Base-by-base conservation (phyloP, 2,113 vertebrate species). In the Pterophyllum scalare region DNA sequence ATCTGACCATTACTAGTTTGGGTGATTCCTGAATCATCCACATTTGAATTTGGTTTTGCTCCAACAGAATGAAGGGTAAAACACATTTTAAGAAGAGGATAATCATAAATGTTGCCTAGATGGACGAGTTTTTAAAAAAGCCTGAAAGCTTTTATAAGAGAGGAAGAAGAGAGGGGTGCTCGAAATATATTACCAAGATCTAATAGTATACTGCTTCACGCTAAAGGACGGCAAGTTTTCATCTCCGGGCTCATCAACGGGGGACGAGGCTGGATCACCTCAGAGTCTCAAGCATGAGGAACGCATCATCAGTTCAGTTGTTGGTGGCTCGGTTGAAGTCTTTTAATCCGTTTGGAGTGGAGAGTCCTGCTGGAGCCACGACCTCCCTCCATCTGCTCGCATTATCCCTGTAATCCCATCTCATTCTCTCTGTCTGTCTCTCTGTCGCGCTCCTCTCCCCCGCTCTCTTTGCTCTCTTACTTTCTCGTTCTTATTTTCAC, bases 401-500 rank as follows among this genome's bases (percentile, higher is more conserved):
- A 96, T 97, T 97, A 97, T 95, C 94, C 93, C 84, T 91, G 94
- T 97, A 97, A 97, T 97, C 95, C 94, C 84, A 91, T 92, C 91
- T 95, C 81, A n/a, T 96, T 97, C 95, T 90, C 94, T 95, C 95
- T 76, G 60, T 89, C 88, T 86, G 81, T 81, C 84, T 78, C 64
- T 77, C 65, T 82, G 59, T 75, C 77, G 38, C n/a, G 0, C 72
- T 64, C 24, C 20, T 10, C 56, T 19, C 62, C 49, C 58, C 57
- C 80, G 38, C 82, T 64, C 31, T 4, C 77, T 77, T 64, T 67
- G 43, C 87, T 86, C 74, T 78, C 88, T 70, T 31, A 86, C 86
- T 83, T 70, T 81, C 35, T 56, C 15, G 19, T 61, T 87, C 83
- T 59, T 86, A 79, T 88, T 87, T 87, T 75, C 79, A 93, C 95